phyloP scores from a whole-genome alignment of 1,140 invertebrate species.

The Brachionus rubens region DNA sequence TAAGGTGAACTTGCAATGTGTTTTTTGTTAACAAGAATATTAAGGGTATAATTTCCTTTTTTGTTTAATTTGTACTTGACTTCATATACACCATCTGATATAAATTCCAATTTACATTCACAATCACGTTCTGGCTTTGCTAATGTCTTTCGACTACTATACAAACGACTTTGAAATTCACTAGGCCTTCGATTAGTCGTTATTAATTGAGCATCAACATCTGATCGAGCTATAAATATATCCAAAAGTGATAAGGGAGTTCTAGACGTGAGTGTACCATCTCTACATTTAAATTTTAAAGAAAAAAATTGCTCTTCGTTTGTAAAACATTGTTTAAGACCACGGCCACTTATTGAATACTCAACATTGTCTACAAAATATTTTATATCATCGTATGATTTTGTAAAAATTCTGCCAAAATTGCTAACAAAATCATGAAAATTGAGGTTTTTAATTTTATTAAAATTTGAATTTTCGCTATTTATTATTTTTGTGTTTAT shows the following conservation, averaged over 20 bases:
- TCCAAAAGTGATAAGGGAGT: conserved; percentile 1
- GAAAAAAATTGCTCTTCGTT: conserved; percentile 51
- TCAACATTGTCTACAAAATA: conserved; percentile 54
- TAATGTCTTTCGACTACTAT: background rate
- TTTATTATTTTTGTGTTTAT: conserved; percentile 60
- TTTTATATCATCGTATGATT: conserved; percentile 53
- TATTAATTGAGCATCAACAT: background rate
- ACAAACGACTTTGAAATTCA: background rate
- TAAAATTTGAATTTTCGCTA: conserved; percentile 60
- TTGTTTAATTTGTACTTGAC: conserved; percentile 44
- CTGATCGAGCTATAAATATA: conserved; percentile 4
- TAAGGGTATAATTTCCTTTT: conserved; percentile 32
- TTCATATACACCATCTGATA: conserved; percentile 14
- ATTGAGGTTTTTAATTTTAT: conserved; percentile 53
- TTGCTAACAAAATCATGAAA: conserved; percentile 55
- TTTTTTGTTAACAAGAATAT: conserved; percentile 27
- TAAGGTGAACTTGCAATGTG: conserved; percentile 37
- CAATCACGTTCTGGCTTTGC: conserved; percentile 2
- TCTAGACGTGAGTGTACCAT: background rate
- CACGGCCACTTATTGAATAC: conserved; percentile 61
- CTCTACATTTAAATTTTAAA: background rate
- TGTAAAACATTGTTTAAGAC: conserved; percentile 56
- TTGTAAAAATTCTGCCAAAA: conserved; percentile 53
- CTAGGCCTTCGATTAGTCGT: background rate
- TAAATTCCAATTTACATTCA: conserved; percentile 40